Base-by-base conservation (phyloP, 2,888 invertebrate genomes). In the Caenorhabditis doughertyi region DNA sequence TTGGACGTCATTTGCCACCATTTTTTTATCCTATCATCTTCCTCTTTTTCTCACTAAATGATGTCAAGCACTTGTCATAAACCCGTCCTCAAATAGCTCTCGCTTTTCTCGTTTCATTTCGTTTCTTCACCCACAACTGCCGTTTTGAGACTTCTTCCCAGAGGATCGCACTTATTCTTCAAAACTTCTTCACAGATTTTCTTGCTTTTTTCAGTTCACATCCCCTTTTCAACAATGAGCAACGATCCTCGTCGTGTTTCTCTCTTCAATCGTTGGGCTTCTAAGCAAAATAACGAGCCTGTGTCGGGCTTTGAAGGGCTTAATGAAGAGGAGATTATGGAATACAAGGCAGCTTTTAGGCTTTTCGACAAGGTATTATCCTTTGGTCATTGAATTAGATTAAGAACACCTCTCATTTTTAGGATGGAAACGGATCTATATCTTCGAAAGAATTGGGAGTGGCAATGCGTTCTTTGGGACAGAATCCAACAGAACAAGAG, bases 401-500 rank as follows among this genome's bases (percentile, higher is more conserved):
- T 39, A 1, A 18, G n/a, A 18, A 11, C 42, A 3, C 29, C 16
- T 39, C 27, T 3, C 18, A n/a, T n/a, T 81, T 89, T 77, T 80
- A 92, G 90, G 92, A 92, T 71, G 92, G 92, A 25, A 92, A 92
- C 67, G 92, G 92, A 23, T 90, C 90, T 2, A 92, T 92, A 60
- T 89, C 91, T 5, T 90, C 90, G 11, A 92, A 92, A 83, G 92
- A 92, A 87, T 84, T 92, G 84, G 92, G 92, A 27, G 91, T 92
- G 35, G 92, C 92, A 5, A 92, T 92, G 92, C 88, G 92, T 27
- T 89, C 91, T 7, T 85, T 92, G n/a, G 92, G 92, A 2, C 92
- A 92, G 84, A 92, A 92, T 79, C 92, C 92, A 25, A 92, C 92
- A 3, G 92, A 92, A 71, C 92, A 92, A 83, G 91, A 91, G 76